phyloP scores from a whole-genome alignment of 2,113 vertebrate species.

The Zosterops borbonicus region DNA sequence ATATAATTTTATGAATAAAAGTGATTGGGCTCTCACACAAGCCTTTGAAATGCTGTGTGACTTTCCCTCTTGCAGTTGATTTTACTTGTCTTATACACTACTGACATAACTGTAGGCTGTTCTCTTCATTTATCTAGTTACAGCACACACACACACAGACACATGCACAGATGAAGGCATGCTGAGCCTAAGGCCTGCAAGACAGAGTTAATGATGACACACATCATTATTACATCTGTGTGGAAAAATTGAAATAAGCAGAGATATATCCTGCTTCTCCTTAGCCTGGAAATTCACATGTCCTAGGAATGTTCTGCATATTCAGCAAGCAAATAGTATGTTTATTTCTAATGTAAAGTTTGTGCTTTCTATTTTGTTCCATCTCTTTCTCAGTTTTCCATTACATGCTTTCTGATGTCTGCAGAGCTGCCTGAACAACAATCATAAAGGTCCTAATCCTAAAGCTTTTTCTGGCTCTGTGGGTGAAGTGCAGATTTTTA shows the following conservation, averaged over 20 bases:
- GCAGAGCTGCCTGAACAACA: neutral
- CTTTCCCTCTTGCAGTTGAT: neutral
- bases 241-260: neutral
- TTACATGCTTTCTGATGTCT: neutral
- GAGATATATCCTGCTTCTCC: neutral
- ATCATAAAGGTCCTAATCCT: neutral
- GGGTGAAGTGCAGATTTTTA: conserved; percentile 23
- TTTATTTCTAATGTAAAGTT: neutral
- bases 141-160: neutral
- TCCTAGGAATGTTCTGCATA: neutral
- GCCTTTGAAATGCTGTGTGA: neutral
- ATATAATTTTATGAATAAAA: neutral
- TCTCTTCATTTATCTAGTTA: neutral
- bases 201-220: neutral
- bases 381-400: neutral
- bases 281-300: neutral
- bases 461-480: neutral
- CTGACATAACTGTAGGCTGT: neutral
- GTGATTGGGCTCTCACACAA: neutral
- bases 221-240: neutral
- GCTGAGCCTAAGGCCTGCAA: neutral
- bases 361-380: neutral
- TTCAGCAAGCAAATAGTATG: neutral
- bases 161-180: fast-evolving
- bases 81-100: neutral